These are phyloP conservation scores for Sigmodon hispidus DNA, from an alignment of 2,113 vertebrate species.

Conservation along the genomic window DNA sequence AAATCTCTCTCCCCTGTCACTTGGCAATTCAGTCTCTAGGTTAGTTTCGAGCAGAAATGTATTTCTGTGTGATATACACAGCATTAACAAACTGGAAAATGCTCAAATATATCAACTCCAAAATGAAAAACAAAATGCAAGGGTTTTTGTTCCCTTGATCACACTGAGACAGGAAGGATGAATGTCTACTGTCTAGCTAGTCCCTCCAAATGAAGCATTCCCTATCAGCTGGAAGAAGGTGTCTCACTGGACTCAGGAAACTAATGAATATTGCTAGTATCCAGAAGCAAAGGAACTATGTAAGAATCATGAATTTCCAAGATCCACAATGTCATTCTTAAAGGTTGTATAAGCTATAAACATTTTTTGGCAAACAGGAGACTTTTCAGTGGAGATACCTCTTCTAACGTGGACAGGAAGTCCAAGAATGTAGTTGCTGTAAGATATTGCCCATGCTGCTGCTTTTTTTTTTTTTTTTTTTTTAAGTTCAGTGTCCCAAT, in stretches of 20 bases:
- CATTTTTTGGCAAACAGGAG: neutral
- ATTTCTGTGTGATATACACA: neutral
- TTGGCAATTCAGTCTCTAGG: neutral
- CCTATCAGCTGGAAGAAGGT: neutral
- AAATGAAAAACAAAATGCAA: neutral
- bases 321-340: too few species aligned
- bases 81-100: constrained; percentile 13
- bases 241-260: neutral
- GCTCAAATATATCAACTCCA: neutral
- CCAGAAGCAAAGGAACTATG: neutral
- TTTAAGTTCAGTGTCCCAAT: neutral
- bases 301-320: neutral
- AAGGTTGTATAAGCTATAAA: neutral
- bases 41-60: neutral
- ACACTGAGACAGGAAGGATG: neutral
- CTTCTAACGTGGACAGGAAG: neutral
- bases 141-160: too few species aligned
- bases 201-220: neutral
- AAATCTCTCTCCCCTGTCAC: neutral
- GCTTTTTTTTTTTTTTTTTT: neutral
- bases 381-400: neutral
- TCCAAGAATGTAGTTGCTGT: neutral
- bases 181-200: neutral
- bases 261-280: neutral
- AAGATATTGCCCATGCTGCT: neutral